Base-by-base conservation (phyloP, 2,888 invertebrate genomes). In the Arctia plantaginis region DNA sequence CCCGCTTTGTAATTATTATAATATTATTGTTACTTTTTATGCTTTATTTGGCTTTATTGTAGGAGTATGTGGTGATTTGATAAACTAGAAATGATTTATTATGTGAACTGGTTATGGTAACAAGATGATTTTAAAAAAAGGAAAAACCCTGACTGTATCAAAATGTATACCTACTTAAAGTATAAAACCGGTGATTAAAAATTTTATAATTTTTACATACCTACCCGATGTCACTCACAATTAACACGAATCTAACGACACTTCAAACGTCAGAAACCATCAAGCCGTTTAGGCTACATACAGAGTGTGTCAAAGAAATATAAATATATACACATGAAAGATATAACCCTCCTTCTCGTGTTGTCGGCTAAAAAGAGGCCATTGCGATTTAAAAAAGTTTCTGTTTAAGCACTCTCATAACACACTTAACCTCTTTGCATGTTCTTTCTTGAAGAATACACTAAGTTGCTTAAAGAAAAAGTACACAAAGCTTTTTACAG, bases 1-100 rank as follows among this genome's bases (percentile, higher is more conserved):
- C 72, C 30, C 10, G 67, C 73, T 30, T 69, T 35, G 35, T 69
- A 69, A 73, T 73, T 73, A 69, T 55, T 30, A 23, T 64, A 30
- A 62, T 62, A 73, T 51, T 69, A 65, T 47, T 47, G 59, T 64
- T 70, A 62, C 33, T 33, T 66, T 30, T 71, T 59, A 55, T 44
- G 12, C 35, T 30, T 72, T 44, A 35, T 67, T 72, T 59, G 39
- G 47, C 41, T 55, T n/a, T 39, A 27, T 69, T 69, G 51, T 39
- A 20, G 27, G 33, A 35, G 39, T 59, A 59, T 39, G n/a, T 59
- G 59, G 39, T 59, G 39, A 69, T 30, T 35, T 67, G 44, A 67
- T 47, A 47, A 67, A 47, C 27, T 67, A 47, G 20, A 7, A 20
- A 30, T 67, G 30, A 47, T 67, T 44, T 20, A 47, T 47, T 44